Evolutionary conservation across 2,797 vertebrate species (phyloP), one percentile per base, ranked within the genome.

Genomic region (Channa striata): DNA sequence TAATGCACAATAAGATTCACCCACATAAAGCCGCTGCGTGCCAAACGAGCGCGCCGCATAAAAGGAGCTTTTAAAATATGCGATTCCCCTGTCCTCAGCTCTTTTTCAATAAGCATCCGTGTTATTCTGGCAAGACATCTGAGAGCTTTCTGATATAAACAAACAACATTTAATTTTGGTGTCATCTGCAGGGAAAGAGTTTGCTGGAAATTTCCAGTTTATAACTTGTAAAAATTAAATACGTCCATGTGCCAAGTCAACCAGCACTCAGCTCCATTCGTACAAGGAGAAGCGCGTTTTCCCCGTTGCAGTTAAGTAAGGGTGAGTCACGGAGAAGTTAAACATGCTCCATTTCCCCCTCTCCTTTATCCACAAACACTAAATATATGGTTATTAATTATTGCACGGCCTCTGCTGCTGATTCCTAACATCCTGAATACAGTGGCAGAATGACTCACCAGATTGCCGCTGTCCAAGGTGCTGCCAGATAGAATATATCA

Each of bases 361-460:
- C 39, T 40, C 14, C 52, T 57, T 56, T 25, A 61, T 53, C 48
- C 48, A 48, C 65, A 65, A 74, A 80, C 54, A 48, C 50, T 74
- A 74, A 80, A 81, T 79, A 52, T 70, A 47, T 71, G 69, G 59
- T 81, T 78, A 87, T 90, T 89, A 88, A 93, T 91, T 80, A 87
- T 68, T 17, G 70, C 62, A 20, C 20, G 34, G 77, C 68, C 67
- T 67, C 76, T 46, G 59, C 73, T 74, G 77, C 66, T 69, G 61
- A 79, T 81, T 81, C 70, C 68, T 73, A 81, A 81, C 82, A 81
- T 75, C 62, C 78, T 53, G 81, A 63, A 78, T 74, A 82, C 80
- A 83, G 83, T 80, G 82, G 68, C 78, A 80, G 82, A 66, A 77
- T 91, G 91, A 91, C 86, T 91, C 91, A 90, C 87, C 86, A 80